A percentile compares a stretch with the other conserved stretches of the same genome.
Evolutionary conservation across 2,888 invertebrate genomes (phyloP).

Genomic region (Escarpia spicata): DNA sequence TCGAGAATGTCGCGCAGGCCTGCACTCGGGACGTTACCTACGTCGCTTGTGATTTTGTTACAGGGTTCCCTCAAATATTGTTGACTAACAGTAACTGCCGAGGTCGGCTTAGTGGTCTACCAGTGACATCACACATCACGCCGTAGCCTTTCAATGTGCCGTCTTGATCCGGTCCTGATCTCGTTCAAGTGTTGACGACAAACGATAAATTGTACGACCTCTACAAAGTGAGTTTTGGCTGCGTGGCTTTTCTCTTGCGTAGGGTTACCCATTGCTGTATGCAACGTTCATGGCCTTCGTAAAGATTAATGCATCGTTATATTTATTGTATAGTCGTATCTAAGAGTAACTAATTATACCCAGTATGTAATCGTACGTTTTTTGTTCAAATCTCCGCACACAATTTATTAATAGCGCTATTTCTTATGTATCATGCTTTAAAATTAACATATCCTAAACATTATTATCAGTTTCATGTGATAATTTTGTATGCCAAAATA

Average conservation of each 20-base stretch:
- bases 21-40: too few relatives aligned
- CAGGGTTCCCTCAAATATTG: background rate
- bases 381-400: too few relatives aligned
- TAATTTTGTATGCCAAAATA: background rate
- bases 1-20: too few relatives aligned
- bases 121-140: background rate
- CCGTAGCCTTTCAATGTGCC: background rate
- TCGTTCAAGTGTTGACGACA: background rate
- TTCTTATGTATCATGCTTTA: background rate
- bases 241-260: background rate
- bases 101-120: background rate
- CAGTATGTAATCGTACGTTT: too few relatives aligned
- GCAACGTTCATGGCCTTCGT: too few relatives aligned
- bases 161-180: background rate
- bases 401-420: background rate
- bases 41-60: background rate
- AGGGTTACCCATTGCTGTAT: background rate
- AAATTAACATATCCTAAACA: background rate
- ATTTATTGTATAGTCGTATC: too few relatives aligned
- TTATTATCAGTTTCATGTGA: background rate
- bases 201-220: background rate
- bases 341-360: too few relatives aligned
- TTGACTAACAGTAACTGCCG: background rate
- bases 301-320: too few relatives aligned
- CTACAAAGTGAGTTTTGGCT: background rate